Base-by-base conservation (phyloP, 2,888 invertebrate species). In the Diaprepes abbreviatus region DNA sequence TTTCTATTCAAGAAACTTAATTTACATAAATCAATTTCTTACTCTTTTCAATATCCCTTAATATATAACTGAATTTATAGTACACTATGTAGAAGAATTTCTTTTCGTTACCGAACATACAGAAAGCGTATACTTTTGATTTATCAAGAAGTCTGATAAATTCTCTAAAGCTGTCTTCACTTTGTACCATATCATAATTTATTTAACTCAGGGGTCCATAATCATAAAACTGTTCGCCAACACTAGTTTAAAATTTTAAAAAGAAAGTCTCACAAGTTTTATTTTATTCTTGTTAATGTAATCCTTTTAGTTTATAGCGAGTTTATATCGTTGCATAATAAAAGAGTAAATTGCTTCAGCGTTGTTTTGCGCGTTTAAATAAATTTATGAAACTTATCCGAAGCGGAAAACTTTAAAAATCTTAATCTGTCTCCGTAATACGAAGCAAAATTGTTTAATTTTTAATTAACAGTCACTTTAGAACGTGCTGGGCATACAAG, bases 291-390 rank as follows among this genome's bases (percentile, higher is more conserved):
- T 70, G 72, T 73, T 74, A 72, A 71, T 71, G 74, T 66, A 72
- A 74, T 74, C 71, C 71, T 71, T 73, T 69, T 71, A 66, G 70
- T 74, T 76, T 77, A 77, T 74, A 74, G 71, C 67, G 63, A 64
- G 74, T 70, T 75, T 74, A 74, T 75, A 72, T 69, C 72, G 63
- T 60, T 69, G 73, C 74, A 75, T 73, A 73, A 69, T 69, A 64
- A 69, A 65, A 52, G 48, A 52, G 43, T 58, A 69, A 69, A 69
- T 65, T 69, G 64, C 64, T 69, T 40, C 40, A 40, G 52, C 38
- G 40, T 24, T 45, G 55, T 58, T 38, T 40, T 40, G 45, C 64
- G 60, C 64, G 38, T 55, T 64, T 64, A 59, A 59, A 28, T 12
- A 31, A 52, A 59, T 55, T 57, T 65, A 36, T 65, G 48, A 57